phyloP scores from a whole-genome alignment of 2,888 invertebrate species.

The Papilio gigon region DNA sequence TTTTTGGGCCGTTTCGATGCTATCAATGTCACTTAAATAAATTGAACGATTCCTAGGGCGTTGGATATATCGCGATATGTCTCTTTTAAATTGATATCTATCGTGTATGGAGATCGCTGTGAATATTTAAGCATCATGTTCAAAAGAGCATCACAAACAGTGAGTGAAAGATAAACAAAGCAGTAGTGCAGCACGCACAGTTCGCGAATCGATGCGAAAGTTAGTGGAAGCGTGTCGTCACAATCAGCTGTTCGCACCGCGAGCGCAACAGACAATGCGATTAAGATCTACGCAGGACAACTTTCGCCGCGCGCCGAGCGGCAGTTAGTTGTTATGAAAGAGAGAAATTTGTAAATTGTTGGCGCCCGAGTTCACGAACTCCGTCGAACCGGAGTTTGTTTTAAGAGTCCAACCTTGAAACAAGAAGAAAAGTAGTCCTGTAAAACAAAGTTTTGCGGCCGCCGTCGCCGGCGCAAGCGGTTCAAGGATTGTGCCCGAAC shows the following conservation, averaged over 20 bases:
- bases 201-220: slow-evolving; percentile 67
- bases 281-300: slow-evolving; percentile 84
- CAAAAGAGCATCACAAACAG: background rate
- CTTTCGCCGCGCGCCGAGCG: slow-evolving; percentile 82
- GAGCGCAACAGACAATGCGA: slow-evolving; percentile 83
- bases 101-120: slow-evolving; percentile 37
- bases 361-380: slow-evolving; percentile 84
- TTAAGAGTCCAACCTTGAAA: slow-evolving; percentile 84
- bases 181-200: slow-evolving; percentile 46
- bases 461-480: slow-evolving; percentile 83
- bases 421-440: slow-evolving; percentile 84
- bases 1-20: slow-evolving; percentile 76
- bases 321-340: slow-evolving; percentile 84
- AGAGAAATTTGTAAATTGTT: slow-evolving; percentile 84
- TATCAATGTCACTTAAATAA: slow-evolving; percentile 82
- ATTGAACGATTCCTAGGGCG: slow-evolving; percentile 79
- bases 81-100: slow-evolving; percentile 29
- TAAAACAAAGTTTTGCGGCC: slow-evolving; percentile 84
- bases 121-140: background rate
- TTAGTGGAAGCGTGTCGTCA: slow-evolving; percentile 74
- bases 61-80: slow-evolving; percentile 41
- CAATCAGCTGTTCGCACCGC: slow-evolving; percentile 80
- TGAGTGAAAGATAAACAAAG: slow-evolving; percentile 26
- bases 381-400: slow-evolving; percentile 83
- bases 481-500: slow-evolving; percentile 84